Percentiles rank a stretch among this genome's conserved stretches.
These are phyloP conservation scores for Panulirus ornatus DNA, from an alignment of 1,140 invertebrate species.

Conservation along the genomic window DNA sequence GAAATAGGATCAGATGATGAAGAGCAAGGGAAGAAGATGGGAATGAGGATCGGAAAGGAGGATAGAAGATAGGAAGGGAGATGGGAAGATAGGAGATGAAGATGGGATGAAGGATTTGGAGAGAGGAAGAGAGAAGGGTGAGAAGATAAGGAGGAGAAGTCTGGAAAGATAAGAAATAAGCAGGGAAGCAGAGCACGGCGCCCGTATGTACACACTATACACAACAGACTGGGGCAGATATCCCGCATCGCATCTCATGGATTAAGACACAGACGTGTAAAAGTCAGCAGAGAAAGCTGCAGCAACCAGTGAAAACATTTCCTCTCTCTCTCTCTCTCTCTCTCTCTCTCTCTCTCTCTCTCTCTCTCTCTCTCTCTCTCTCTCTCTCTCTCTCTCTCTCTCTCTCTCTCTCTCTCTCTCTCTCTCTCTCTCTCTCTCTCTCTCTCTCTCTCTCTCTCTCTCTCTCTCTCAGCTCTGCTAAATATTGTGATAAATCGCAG, in stretches of 20 bases:
- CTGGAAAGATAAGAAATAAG: too few species aligned
- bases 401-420: neutral
- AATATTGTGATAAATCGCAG: too few species aligned
- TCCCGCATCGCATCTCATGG: too few species aligned
- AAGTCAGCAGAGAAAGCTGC: too few species aligned
- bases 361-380: conserved; percentile 16
- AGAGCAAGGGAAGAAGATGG: neutral
- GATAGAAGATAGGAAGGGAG: neutral
- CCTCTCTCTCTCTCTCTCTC: conserved; percentile 1
- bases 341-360: neutral
- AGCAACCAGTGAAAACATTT: too few species aligned
- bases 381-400: neutral
- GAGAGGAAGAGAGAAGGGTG: neutral
- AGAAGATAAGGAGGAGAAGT: neutral
- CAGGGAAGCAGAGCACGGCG: too few species aligned
- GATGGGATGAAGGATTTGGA: neutral
- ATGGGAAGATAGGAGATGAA: neutral
- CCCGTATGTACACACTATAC: too few species aligned
- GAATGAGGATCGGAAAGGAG: neutral
- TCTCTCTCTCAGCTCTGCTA: conserved; percentile 29
- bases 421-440: neutral
- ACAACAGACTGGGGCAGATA: too few species aligned
- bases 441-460: conserved; percentile 7
- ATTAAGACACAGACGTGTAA: too few species aligned
- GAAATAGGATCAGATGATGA: neutral